Base-by-base conservation (phyloP, 2,113 vertebrate genomes). In the Rhineura floridana region DNA sequence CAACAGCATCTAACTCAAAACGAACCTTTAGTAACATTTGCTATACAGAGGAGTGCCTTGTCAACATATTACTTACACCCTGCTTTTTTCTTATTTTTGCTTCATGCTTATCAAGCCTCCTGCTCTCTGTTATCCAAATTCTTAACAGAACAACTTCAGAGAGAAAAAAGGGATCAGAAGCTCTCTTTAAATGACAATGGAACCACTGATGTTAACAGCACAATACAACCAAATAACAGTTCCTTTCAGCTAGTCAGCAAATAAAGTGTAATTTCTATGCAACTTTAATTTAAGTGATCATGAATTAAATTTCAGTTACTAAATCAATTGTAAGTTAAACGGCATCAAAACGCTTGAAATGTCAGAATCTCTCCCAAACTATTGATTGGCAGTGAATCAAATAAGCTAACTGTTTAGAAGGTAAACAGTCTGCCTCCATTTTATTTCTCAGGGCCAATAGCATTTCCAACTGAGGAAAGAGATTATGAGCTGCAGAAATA, bases 361-460 rank as follows among this genome's bases (percentile, higher is more conserved):
- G 76, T 59, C 89, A 91, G 91, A 90, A 93, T 92, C 92, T 95
- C 92, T 91, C 87, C 94, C 93, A 93, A 91, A 77, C 92, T 90
- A 80, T 90, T 93, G 92, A 93, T 94, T 76, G 94, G 91, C 83
- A 91, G 94, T 92, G 87, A 91, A 80, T 91, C 84, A 91, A 89
- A 93, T 86, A 72, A 91, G 87, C 92, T 95, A 95, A 95, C 90
- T 95, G 92, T 94, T 93, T 89, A 90, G 90, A 89, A 62, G 92
- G 73, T 91, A 88, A 94, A 90, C 36, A 86, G 91, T 95, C 90
- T 94, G 89, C 89, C 76, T 94, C 85, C 83, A 89, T 92, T 94
- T 89, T 52, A 85, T 76, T 73, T 87, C 91, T 93, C 92, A 86
- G 42, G 17, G 44, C 93, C 92, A 94, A 93, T 89, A 86, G 91